A percentile compares a stretch with the other conserved stretches of the same genome.
phyloP scores from a whole-genome alignment of 2,113 vertebrate species.

The Phalacrocorax carbo region DNA sequence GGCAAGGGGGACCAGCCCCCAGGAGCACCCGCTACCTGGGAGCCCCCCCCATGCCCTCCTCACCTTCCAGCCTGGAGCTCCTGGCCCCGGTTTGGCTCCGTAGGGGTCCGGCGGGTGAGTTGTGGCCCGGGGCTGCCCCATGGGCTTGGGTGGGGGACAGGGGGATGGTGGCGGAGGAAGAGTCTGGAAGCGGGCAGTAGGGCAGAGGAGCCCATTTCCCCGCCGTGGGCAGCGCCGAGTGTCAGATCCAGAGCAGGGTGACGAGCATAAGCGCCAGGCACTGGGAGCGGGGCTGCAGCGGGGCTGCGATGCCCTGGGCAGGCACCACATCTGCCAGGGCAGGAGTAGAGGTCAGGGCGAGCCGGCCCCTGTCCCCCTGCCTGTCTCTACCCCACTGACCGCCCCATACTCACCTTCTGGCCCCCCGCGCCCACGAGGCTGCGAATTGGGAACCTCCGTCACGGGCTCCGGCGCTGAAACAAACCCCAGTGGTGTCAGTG shows the following conservation, averaged over 20 bases:
- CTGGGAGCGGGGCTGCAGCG: not conserved
- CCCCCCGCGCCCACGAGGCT: conserved; percentile 6
- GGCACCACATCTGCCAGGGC: not conserved
- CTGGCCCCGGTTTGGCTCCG: not conserved
- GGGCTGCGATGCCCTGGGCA: not conserved
- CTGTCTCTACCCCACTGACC: not conserved
- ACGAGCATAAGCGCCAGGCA: not conserved
- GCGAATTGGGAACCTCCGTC: conserved; percentile 42
- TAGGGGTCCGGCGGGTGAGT: not conserved
- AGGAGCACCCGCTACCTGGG: accelerated
- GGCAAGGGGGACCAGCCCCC: not conserved
- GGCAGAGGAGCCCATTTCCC: not conserved
- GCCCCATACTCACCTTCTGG: not conserved
- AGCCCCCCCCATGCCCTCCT: not conserved
- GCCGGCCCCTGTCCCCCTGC: accelerated
- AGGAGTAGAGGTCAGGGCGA: not conserved
- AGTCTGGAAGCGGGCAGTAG: not conserved
- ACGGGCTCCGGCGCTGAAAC: not conserved
- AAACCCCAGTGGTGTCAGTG: not conserved
- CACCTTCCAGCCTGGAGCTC: conserved; percentile 25
- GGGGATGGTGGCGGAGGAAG: not conserved
- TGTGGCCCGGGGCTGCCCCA: not conserved
- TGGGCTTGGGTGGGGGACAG: not conserved
- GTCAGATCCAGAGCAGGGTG: conserved; percentile 41
- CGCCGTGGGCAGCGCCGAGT: not conserved